These are phyloP conservation scores for Drosophila colorata DNA, from an alignment of 2,888 invertebrate genomes.

Conservation along the genomic window DNA sequence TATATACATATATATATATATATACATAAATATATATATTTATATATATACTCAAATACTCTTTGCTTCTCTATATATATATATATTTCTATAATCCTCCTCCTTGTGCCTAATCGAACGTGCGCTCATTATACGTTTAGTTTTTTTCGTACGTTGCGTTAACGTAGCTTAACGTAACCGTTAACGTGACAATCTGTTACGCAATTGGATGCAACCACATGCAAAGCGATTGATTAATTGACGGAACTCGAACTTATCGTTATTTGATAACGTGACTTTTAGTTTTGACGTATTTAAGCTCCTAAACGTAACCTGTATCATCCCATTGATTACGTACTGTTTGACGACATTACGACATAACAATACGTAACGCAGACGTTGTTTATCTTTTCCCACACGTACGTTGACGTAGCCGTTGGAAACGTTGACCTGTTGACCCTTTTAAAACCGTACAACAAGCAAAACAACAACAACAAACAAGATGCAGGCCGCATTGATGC, in stretches of 20 bases:
- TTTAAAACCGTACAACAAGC: conserved; percentile 49
- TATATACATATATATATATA: conserved; percentile 33
- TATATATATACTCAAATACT: conserved; percentile 23
- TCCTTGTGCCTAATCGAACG: conserved; percentile 75
- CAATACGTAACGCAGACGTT: conserved; percentile 27
- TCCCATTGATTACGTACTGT: conserved; percentile 72
- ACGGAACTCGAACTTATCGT: conserved; percentile 17
- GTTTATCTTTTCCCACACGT: conserved; percentile 21
- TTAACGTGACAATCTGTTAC: conserved; percentile 41
- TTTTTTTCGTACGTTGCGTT: conserved; percentile 45
- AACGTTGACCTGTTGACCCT: conserved; percentile 36
- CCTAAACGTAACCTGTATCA: conserved; percentile 82
- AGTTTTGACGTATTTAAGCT: conserved; percentile 82
- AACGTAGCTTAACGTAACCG: conserved; percentile 29
- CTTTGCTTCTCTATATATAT: conserved; percentile 53
- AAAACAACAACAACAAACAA: conserved; percentile 79
- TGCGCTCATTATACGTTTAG: conserved; percentile 62
- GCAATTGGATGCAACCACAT: conserved; percentile 49
- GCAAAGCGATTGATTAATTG: conserved; percentile 13
- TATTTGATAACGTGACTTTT: conserved; percentile 63
- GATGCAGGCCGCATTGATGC: conserved; percentile 97
- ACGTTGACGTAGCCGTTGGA: not conserved
- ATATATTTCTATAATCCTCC: conserved; percentile 69
- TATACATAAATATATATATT: conserved; percentile 33
- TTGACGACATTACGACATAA: conserved; percentile 41